Conservation (phyloP, 1,140 invertebrate genomes). For the Zaprionus tsacasi region DNA sequence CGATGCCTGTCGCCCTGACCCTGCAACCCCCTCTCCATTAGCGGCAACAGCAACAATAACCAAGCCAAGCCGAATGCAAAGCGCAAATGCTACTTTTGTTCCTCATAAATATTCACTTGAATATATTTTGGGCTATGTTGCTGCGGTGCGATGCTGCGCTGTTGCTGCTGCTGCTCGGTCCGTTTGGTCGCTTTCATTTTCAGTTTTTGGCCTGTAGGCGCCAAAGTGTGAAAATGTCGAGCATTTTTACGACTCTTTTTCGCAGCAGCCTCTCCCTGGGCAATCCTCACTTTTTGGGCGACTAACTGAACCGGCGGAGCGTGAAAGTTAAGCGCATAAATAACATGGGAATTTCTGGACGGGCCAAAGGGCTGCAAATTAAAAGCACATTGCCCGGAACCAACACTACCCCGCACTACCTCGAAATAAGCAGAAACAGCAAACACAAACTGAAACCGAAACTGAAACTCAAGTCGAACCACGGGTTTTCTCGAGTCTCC, state of each 20-base stretch:
- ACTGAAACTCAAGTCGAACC: background rate
- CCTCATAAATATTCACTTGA: conserved; percentile 81
- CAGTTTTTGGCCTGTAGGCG: conserved; percentile 64
- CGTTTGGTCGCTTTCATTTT: conserved; percentile 70
- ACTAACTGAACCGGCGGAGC: conserved; percentile 52
- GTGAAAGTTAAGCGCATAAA: conserved; percentile 80
- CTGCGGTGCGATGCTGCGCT: background rate
- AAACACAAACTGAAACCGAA: conserved; percentile 41
- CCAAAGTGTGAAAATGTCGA: conserved; percentile 75
- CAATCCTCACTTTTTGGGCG: conserved; percentile 49
- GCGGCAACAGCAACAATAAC: conserved; percentile 26
- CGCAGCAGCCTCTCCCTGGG: background rate
- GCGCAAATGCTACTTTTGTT: conserved; percentile 77
- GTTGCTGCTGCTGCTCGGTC: conserved; percentile 21
- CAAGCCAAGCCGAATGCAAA: conserved; percentile 60
- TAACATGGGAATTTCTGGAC: conserved; percentile 54
- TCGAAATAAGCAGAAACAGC: background rate
- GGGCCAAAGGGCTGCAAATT: conserved; percentile 47
- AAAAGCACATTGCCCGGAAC: conserved; percentile 68
- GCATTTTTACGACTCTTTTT: conserved; percentile 78
- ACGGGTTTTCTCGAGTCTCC: conserved; percentile 15
- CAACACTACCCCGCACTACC: background rate
- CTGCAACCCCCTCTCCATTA: background rate
- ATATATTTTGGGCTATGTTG: conserved; percentile 53
- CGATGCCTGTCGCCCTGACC: conserved; percentile 45